phyloP scores from a whole-genome alignment of 1,140 invertebrate species.

The Amyelois transitella region DNA sequence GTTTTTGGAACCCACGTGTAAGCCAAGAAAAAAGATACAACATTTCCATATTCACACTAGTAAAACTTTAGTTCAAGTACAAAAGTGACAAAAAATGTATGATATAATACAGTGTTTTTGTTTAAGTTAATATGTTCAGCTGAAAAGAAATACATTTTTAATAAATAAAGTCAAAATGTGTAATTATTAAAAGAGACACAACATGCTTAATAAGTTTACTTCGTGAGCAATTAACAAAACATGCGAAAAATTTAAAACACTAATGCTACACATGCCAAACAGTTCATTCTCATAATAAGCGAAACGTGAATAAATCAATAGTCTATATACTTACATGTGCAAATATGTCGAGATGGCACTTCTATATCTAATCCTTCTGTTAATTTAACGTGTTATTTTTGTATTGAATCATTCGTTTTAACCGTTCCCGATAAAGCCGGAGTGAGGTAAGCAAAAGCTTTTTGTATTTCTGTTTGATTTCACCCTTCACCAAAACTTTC shows the following conservation, averaged over 20 bases:
- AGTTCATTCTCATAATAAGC: constrained; percentile 54
- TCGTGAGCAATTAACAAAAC: not conserved
- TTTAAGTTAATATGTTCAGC: too few species aligned
- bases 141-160: too few species aligned
- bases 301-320: constrained; percentile 30
- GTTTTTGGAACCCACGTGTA: too few species aligned
- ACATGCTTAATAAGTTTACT: not conserved
- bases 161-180: too few species aligned
- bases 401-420: constrained; percentile 13
- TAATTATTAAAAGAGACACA: too few species aligned
- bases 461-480: constrained; percentile 24
- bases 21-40: too few species aligned
- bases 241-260: constrained; percentile 21
- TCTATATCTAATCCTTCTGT: constrained; percentile 21
- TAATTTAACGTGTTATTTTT: constrained; percentile 25
- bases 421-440: constrained; percentile 35
- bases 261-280: constrained; percentile 62
- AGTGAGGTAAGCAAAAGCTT: constrained; percentile 52
- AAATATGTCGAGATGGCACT: constrained; percentile 33
- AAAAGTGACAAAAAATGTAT: too few species aligned
- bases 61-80: too few species aligned
- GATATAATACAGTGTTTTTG: too few species aligned
- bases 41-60: too few species aligned
- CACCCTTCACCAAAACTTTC: constrained; percentile 42
- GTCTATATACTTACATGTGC: constrained; percentile 65